These are phyloP conservation scores for Camarhynchus parvulus DNA, from an alignment of 2,113 vertebrate genomes.

Conservation along the genomic window DNA sequence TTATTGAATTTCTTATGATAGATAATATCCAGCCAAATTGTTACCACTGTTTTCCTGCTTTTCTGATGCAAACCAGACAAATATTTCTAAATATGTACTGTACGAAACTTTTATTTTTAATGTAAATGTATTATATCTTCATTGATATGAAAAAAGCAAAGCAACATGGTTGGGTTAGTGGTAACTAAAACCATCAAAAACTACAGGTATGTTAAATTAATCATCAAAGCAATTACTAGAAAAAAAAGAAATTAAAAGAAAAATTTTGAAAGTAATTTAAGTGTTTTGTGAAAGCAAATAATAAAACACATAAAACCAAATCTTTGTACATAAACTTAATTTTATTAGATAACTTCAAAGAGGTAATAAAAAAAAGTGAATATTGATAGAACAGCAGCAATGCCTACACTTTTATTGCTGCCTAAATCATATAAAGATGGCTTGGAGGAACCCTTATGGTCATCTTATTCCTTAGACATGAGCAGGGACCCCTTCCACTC, in stretches of 20 bases:
- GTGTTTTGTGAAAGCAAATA: not conserved
- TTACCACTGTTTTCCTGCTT: not conserved
- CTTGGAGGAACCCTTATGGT: fast-evolving
- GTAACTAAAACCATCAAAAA: not conserved
- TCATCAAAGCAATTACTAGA: not conserved
- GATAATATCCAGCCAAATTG: not conserved
- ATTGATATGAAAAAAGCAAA: not conserved
- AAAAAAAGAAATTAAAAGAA: not conserved
- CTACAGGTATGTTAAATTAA: not conserved
- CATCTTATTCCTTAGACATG: not conserved
- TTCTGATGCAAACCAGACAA: not conserved
- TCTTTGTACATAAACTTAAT: fast-evolving
- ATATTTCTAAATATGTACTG: not conserved
- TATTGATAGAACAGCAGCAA: not conserved
- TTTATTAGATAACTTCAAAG: not conserved
- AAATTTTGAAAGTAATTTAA: not conserved
- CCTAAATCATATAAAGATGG: not conserved
- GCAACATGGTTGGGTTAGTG: fast-evolving
- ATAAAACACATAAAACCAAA: not conserved
- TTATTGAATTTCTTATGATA: not conserved
- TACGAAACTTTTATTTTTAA: not conserved
- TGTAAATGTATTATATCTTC: not conserved
- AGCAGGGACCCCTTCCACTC: not conserved
- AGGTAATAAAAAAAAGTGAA: not conserved
- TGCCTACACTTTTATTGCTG: not conserved